phyloP scores from a whole-genome alignment of 2,113 vertebrate species.

The Coregonus clupeaformis region DNA sequence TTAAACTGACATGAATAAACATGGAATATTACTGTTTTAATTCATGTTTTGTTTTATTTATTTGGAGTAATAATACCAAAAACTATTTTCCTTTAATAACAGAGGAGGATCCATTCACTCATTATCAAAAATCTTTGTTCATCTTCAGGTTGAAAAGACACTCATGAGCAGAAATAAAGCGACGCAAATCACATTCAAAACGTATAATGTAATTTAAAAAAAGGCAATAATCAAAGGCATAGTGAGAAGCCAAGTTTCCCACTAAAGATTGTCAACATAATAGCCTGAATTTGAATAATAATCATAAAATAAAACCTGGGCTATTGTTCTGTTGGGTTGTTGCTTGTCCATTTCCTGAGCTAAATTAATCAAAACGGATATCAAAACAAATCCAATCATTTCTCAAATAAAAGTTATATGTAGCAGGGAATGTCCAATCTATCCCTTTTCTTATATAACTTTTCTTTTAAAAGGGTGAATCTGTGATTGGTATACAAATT shows the following conservation, averaged over 20 bases:
- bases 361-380: slow-evolving; percentile 24
- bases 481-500: too few species aligned
- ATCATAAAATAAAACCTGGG: not conserved
- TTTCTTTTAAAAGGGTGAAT: slow-evolving; percentile 1
- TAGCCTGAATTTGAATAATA: not conserved
- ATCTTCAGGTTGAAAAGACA: slow-evolving; percentile 33
- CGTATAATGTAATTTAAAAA: slow-evolving; percentile 20
- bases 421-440: not conserved
- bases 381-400: not conserved
- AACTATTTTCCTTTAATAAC: slow-evolving; percentile 9
- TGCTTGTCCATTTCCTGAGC: not conserved
- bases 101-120: not conserved
- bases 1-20: not conserved
- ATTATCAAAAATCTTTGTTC: not conserved
- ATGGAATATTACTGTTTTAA: not conserved
- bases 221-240: slow-evolving; percentile 27
- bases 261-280: slow-evolving; percentile 23
- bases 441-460: slow-evolving; percentile 31
- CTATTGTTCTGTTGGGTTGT: not conserved
- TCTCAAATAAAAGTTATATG: not conserved
- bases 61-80: slow-evolving; percentile 15
- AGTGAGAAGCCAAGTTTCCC: slow-evolving; percentile 17
- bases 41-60: not conserved
- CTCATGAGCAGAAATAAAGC: slow-evolving; percentile 33
- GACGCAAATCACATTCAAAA: slow-evolving; percentile 11